Percentiles rank a stretch among this genome's conserved stretches.
phyloP scores from a whole-genome alignment of 1,140 invertebrate genomes.

The Tetramorium simillimum region DNA sequence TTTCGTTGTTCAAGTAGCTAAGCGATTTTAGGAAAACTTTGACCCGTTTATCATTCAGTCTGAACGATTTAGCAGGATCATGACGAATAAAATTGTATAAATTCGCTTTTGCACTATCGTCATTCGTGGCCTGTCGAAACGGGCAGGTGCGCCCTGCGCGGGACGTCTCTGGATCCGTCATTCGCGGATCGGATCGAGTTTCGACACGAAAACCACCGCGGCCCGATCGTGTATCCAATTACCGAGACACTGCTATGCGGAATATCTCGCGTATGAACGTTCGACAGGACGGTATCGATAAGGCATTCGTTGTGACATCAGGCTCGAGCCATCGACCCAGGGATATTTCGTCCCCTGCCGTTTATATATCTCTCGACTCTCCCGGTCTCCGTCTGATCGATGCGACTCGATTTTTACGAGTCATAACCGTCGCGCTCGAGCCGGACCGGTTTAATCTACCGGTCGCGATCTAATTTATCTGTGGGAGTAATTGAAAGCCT shows the following conservation, averaged over 20 bases:
- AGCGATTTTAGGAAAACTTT: not conserved
- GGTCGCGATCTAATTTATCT: conserved; percentile 57
- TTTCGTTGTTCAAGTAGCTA: not conserved
- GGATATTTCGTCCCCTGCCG: conserved; percentile 38
- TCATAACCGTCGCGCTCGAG: conserved; percentile 54
- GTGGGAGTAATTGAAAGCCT: conserved; percentile 52
- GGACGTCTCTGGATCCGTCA: conserved; percentile 35
- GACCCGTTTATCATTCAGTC: not conserved
- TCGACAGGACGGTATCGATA: conserved; percentile 51
- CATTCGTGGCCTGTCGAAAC: conserved; percentile 49
- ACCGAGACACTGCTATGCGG: conserved; percentile 46
- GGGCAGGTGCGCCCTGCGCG: conserved; percentile 35
- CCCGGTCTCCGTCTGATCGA: conserved; percentile 33
- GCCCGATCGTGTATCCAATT: conserved; percentile 67
- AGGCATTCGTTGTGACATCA: conserved; percentile 56
- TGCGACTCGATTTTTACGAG: conserved; percentile 61
- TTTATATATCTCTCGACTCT: conserved; percentile 30
- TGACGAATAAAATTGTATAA: conserved; percentile 11
- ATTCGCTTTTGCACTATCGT: conserved; percentile 48
- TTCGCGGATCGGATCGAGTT: conserved; percentile 57
- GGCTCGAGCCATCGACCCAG: conserved; percentile 52
- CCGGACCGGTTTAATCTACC: conserved; percentile 54
- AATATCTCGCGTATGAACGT: conserved; percentile 47
- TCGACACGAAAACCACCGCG: conserved; percentile 62
- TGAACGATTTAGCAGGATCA: not conserved